Percentiles rank a stretch among this genome's conserved stretches.
Conservation (phyloP, 2,113 vertebrate species). For the Raja brachyura region DNA sequence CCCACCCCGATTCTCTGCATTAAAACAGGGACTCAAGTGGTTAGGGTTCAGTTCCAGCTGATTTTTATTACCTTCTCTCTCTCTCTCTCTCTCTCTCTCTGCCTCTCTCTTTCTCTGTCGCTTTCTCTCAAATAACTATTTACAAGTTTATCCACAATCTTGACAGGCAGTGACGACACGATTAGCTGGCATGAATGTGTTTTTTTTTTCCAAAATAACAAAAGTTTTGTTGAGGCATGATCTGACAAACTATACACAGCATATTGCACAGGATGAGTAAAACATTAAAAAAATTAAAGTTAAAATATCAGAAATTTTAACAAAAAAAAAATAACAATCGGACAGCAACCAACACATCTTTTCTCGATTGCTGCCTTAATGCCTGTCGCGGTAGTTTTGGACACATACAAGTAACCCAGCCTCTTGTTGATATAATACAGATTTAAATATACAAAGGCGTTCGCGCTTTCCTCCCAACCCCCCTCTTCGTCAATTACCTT, state of each 20-base stretch:
- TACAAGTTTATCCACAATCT: constrained; percentile 99
- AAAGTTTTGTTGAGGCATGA: constrained; percentile 78
- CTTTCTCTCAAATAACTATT: constrained; percentile 68
- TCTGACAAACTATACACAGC: constrained; percentile 89
- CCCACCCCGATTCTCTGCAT: constrained; percentile 12
- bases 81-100: constrained; percentile 61
- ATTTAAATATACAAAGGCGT: constrained; percentile 99
- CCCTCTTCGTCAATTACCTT: constrained; percentile 70
- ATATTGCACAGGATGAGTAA: constrained; percentile 99
- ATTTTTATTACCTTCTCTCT: constrained; percentile 99
- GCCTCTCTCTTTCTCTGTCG: constrained; percentile 84
- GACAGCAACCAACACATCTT: constrained; percentile 8
- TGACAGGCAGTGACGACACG: constrained; percentile 99
- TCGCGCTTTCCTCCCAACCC: constrained; percentile 72
- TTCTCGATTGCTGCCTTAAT: constrained; percentile 80
- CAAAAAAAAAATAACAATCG: constrained; percentile 77
- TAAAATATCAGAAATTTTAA: constrained; percentile 68
- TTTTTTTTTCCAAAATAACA: constrained; percentile 56
- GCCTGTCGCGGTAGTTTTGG: constrained; percentile 90
- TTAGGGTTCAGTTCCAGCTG: constrained; percentile 99
- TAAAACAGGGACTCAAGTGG: constrained; percentile 46
- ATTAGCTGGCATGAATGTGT: constrained; percentile 88
- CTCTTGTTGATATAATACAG: constrained; percentile 98
- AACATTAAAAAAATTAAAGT: constrained; percentile 75
- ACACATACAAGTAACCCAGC: constrained; percentile 99